Conservation (phyloP, 2,888 invertebrate species). For the Trichogramma dendrolimi region DNA sequence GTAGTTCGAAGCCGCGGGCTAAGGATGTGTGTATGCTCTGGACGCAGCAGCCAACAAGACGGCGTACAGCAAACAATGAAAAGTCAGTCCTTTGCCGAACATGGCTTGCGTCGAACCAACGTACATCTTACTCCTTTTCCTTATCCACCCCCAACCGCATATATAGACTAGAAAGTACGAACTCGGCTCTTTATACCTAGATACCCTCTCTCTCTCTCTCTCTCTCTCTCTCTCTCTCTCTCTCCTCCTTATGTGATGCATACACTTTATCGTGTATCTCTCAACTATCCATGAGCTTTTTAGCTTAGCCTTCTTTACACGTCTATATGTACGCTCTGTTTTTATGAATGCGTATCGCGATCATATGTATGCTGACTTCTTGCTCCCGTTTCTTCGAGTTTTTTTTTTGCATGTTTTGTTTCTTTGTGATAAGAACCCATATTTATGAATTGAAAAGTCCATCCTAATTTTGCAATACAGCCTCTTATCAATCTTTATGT, state of each 20-base stretch:
- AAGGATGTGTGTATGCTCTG: neutral
- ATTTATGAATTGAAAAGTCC: too few species aligned
- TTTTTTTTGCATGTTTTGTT: too few species aligned
- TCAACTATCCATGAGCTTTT: too few species aligned
- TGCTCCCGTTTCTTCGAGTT: too few species aligned
- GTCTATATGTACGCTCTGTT: too few species aligned
- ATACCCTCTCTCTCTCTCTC: neutral
- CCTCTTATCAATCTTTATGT: too few species aligned
- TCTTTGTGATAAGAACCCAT: too few species aligned
- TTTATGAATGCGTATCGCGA: too few species aligned
- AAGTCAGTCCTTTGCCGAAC: constrained; percentile 47
- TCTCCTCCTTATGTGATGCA: neutral
- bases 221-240: neutral
- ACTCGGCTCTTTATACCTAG: neutral
- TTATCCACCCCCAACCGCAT: neutral
- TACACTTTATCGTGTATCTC: neutral
- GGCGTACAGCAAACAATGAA: constrained; percentile 46
- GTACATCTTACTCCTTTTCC: constrained; percentile 39
- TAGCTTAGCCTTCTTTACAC: too few species aligned
- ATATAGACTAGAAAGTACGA: neutral
- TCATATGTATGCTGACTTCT: too few species aligned
- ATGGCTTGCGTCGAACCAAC: constrained; percentile 51
- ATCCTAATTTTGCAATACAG: too few species aligned
- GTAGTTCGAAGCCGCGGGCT: neutral
- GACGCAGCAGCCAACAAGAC: constrained; percentile 33